Conservation (phyloP, 2,888 invertebrate species). For the Xestia rhomboidea region DNA sequence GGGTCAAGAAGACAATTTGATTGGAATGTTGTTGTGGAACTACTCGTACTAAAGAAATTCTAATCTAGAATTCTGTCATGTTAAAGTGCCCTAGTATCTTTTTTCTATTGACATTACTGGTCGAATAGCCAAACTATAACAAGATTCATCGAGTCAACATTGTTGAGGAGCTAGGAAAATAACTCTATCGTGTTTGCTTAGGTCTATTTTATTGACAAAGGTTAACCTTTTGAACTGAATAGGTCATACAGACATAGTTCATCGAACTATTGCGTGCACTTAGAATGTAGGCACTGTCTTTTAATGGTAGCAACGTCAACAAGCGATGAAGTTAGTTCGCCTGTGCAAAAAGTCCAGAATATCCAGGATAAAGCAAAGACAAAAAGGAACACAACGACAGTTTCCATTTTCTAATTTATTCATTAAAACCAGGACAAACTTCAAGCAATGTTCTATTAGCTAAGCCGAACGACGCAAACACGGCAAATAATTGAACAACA, state of each 20-base stretch:
- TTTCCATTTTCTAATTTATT: conserved; percentile 47
- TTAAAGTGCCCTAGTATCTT: background rate
- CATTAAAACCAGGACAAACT: conserved; percentile 42
- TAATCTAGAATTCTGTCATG: background rate
- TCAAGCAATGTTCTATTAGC: conserved; percentile 23
- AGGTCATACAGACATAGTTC: conserved; percentile 6
- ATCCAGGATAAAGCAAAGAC: conserved; percentile 1
- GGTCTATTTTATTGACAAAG: conserved; percentile 13
- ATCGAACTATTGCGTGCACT: background rate
- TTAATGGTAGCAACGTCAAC: background rate
- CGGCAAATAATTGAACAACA: conserved; percentile 44
- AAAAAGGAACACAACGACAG: conserved; percentile 21
- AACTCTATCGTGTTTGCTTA: background rate
- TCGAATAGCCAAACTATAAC: background rate
- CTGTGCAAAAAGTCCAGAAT: background rate
- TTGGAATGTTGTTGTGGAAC: background rate
- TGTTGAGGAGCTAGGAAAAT: background rate
- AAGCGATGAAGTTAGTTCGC: background rate
- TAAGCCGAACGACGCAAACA: conserved; percentile 25
- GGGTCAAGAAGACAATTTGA: background rate
- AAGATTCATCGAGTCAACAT: background rate
- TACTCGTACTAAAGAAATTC: background rate
- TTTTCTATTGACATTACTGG: background rate
- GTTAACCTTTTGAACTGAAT: conserved; percentile 3
- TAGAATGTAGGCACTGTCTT: background rate